Percentiles rank a stretch among this genome's conserved stretches.
Conservation (phyloP, 2,797 vertebrate species). For the Trichosurus vulpecula region DNA sequence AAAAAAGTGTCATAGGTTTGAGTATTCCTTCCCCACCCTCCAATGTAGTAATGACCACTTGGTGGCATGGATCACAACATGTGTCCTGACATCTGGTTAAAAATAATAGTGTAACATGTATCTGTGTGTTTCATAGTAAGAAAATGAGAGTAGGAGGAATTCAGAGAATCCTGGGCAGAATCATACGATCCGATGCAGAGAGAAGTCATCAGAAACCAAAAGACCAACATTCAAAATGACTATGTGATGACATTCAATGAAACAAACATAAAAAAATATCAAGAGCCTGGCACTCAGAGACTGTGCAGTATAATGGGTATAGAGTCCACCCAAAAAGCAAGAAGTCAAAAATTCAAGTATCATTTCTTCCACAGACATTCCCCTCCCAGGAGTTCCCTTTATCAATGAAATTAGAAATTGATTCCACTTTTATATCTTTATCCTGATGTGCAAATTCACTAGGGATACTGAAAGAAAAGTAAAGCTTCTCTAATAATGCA, state of each 20-base stretch:
- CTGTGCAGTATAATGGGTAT: not conserved
- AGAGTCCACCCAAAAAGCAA: not conserved
- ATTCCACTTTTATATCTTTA: not conserved
- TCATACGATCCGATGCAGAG: not conserved
- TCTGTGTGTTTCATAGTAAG: not conserved
- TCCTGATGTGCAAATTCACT: not conserved
- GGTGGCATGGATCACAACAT: not conserved
- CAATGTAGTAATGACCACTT: not conserved
- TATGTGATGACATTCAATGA: not conserved
- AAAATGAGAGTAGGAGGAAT: not conserved
- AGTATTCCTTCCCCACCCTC: fast-evolving
- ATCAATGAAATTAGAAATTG: not conserved
- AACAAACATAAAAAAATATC: not conserved
- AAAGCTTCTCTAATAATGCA: not conserved
- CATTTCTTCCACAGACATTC: not conserved
- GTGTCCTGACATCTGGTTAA: not conserved
- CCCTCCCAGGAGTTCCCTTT: not conserved
- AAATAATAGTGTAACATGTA: not conserved
- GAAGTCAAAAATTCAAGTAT: not conserved
- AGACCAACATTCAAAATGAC: not conserved
- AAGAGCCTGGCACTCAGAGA: not conserved
- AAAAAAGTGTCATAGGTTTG: not conserved
- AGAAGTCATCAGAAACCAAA: not conserved
- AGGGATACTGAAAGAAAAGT: not conserved
- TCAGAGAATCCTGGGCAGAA: not conserved